A percentile compares a stretch with the other conserved stretches of the same genome.
Conservation (phyloP, 2,113 vertebrate species). For the Thamnophis sirtalis region DNA sequence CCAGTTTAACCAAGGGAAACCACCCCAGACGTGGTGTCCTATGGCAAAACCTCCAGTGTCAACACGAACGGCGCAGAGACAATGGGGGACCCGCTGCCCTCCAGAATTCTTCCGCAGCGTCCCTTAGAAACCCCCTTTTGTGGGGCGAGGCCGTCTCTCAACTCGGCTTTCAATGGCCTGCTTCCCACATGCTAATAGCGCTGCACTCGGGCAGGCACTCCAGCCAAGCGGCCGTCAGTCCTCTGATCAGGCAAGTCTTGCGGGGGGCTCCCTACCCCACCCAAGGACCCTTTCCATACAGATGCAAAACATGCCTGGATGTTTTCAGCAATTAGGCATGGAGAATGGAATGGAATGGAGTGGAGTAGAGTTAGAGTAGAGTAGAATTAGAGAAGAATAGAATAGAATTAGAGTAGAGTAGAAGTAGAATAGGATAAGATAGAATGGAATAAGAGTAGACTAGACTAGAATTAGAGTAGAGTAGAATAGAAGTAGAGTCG, state of each 20-base stretch:
- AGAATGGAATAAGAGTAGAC: no score
- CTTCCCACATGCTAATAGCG: slow-evolving; percentile 58
- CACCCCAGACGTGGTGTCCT: neutral
- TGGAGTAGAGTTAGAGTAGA: no score
- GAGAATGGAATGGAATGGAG: no score
- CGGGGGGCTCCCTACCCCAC: neutral
- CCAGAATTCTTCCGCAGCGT: slow-evolving; percentile 53
- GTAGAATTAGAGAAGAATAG: no score
- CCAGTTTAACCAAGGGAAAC: slow-evolving; percentile 45
- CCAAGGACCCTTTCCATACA: neutral
- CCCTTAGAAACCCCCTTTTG: slow-evolving; percentile 64
- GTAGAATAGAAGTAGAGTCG: no score
- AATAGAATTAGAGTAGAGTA: no score
- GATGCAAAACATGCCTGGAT: neutral
- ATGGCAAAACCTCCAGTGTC: slow-evolving; percentile 24
- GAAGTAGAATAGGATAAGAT: no score
- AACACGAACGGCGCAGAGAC: slow-evolving; percentile 41
- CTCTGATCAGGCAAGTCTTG: slow-evolving; percentile 9
- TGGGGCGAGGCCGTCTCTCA: slow-evolving; percentile 55
- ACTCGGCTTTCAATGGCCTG: slow-evolving; percentile 43
- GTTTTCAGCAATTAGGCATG: neutral
- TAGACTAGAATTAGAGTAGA: no score
- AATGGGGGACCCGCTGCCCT: slow-evolving; percentile 31
- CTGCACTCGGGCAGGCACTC: neutral
- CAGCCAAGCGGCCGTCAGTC: neutral